Evolutionary conservation across 64 coral and sea anemone species (phyloP), one percentile per base, ranked within the genome.

Genomic region (Pocillopora damicornis): DNA sequence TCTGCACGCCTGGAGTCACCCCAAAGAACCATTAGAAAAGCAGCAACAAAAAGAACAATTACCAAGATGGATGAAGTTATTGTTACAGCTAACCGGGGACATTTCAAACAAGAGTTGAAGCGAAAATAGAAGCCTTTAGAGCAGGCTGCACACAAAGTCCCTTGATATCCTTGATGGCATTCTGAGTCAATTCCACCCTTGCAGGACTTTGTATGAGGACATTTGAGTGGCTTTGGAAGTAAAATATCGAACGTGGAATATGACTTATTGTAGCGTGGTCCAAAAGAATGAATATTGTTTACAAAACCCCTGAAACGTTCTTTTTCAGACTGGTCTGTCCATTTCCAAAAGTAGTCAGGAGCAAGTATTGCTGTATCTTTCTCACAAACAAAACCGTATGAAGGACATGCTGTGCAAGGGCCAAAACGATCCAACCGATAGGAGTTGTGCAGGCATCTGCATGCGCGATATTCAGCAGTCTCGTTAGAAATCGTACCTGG

Each of bases 401-500:
- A 26, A 11, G 90, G 76, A 80, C 90, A 92, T 6, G 37, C 74
- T 63, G 77, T 61, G 58, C 90, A 92, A 2, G 84, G 37, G 5
- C 64, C 90, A 88, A 92, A 92, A 58, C 90, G 90, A 37, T 92
- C 90, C 38, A 75, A 42, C 9, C 90, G 60, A 73, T 92, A 92
- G 22, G 88, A 92, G 13, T 75, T 74, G 45, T 42, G 62, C 35
- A 92, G 76, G 37, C 90, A 92, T 11, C 60, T 92, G 67, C 90
- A 92, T 18, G 90, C 90, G 38, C 84, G 87, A 64, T 92, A 87
- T 16, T 65, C 68, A 74, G 90, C 83, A 9, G 56, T 60, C 16
- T 78, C 75, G 34, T 57, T 81, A 9, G 90, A 78, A 4, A 74
- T 45, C 10, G 90, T 92, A 12, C 90, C 90, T 92, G 30, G 35